These are phyloP conservation scores for Sycophila texana DNA, from an alignment of 2,888 invertebrate species.

Conservation along the genomic window DNA sequence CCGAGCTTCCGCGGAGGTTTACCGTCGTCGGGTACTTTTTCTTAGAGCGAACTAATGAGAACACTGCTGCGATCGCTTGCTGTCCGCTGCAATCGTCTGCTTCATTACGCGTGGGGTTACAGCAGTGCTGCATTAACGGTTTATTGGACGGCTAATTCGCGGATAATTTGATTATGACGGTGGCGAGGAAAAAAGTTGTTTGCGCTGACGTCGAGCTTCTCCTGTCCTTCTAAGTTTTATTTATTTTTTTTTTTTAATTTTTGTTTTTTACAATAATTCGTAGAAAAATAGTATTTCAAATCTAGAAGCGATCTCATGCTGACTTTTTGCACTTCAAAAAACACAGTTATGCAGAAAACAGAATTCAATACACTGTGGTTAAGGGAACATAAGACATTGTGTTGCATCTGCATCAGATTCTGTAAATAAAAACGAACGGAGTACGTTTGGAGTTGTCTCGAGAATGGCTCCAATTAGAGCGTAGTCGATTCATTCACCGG, in stretches of 20 bases:
- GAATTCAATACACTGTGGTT: too few species aligned
- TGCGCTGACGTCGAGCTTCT: too few species aligned
- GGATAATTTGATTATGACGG: not conserved
- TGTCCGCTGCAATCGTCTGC: not conserved
- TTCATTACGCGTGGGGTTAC: slow-evolving; percentile 4
- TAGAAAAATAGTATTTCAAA: too few species aligned
- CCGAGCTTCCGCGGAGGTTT: not conserved
- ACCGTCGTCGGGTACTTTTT: not conserved
- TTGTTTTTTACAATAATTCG: too few species aligned
- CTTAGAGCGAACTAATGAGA: not conserved
- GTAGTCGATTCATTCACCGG: slow-evolving; percentile 1
- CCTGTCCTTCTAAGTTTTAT: too few species aligned
- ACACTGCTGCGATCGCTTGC: not conserved
- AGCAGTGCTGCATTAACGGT: slow-evolving; percentile 4
- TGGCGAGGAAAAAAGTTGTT: too few species aligned
- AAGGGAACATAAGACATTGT: too few species aligned
- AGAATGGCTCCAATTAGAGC: slow-evolving; percentile 23
- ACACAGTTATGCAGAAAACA: too few species aligned
- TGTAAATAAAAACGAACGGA: not conserved
- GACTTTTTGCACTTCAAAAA: too few species aligned
- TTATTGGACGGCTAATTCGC: slow-evolving; percentile 7
- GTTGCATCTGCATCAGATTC: too few species aligned
- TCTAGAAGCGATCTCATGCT: too few species aligned
- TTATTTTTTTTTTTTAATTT: too few species aligned
- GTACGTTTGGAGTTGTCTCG: not conserved